Percentiles rank a stretch among this genome's conserved stretches.
Conservation (phyloP, 2,797 vertebrate species). For the Sebastolobus altivelis region DNA sequence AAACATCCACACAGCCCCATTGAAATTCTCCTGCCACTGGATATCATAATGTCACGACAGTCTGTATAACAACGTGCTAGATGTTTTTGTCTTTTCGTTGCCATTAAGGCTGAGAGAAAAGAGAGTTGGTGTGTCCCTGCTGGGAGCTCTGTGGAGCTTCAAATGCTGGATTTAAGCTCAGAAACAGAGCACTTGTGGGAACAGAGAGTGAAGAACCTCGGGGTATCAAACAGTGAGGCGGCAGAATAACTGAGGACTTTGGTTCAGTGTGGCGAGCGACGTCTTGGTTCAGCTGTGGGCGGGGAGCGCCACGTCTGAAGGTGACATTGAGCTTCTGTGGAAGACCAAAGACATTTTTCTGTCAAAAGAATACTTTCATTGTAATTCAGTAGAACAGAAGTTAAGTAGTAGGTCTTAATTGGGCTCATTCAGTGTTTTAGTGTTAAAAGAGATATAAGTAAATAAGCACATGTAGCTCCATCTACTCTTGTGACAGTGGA, state of each 20-base stretch:
- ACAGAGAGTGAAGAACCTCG: conserved; percentile 36
- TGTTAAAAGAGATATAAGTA: conserved; percentile 10
- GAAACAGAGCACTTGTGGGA: conserved; percentile 40
- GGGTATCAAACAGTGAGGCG: conserved; percentile 53
- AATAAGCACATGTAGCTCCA: background rate
- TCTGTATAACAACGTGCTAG: conserved; percentile 29
- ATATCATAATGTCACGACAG: conserved; percentile 41
- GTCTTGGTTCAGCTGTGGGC: conserved; percentile 33
- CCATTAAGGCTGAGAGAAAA: conserved; percentile 42
- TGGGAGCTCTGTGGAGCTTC: conserved; percentile 58
- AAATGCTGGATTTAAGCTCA: conserved; percentile 58
- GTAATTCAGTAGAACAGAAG: conserved; percentile 14
- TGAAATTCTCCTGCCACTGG: conserved; percentile 37
- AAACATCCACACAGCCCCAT: conserved; percentile 26
- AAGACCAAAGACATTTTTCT: conserved; percentile 44
- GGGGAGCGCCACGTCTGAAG: conserved; percentile 35
- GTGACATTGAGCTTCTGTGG: conserved; percentile 64
- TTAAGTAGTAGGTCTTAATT: conserved; percentile 8
- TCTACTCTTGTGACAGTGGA: background rate
- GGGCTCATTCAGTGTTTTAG: background rate
- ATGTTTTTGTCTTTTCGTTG: conserved; percentile 35
- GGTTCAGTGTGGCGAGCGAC: no score
- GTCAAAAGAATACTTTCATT: conserved; percentile 37
- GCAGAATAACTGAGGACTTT: conserved; percentile 46
- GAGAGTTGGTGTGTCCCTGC: conserved; percentile 25